Conservation (phyloP, 1,140 invertebrate species). For the Melitaea cinxia region DNA sequence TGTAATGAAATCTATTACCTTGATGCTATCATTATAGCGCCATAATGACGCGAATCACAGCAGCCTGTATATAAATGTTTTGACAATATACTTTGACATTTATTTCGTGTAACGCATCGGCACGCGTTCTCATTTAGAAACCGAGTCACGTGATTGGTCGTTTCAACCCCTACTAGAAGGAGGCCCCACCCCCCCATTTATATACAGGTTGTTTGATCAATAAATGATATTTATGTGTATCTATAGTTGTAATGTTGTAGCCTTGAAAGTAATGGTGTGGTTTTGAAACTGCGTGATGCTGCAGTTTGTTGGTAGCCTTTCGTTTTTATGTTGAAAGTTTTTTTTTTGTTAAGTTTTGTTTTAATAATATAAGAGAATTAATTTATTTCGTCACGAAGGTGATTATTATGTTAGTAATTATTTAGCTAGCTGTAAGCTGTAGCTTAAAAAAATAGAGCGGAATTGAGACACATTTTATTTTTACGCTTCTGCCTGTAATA, state of each 20-base stretch:
- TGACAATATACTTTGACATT: conserved; percentile 51
- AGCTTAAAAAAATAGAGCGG: too few species aligned
- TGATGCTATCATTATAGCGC: too few species aligned
- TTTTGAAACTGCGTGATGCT: conserved; percentile 3
- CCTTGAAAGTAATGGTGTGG: conserved; percentile 27
- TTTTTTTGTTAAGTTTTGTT: not conserved
- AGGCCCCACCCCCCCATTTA: conserved; percentile 39
- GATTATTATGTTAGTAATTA: too few species aligned
- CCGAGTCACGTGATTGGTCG: conserved; percentile 41
- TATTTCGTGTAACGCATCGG: conserved; percentile 45
- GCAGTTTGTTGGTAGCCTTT: not conserved
- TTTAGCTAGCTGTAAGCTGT: too few species aligned
- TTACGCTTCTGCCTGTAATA: too few species aligned
- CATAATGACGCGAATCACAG: too few species aligned
- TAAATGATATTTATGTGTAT: conserved; percentile 33
- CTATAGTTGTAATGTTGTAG: conserved; percentile 14
- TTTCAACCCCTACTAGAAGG: conserved; percentile 25
- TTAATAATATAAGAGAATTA: not conserved
- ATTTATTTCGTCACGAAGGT: not conserved
- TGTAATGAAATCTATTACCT: too few species aligned
- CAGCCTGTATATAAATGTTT: conserved; percentile 42
- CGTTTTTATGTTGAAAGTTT: not conserved
- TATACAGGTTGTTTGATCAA: conserved; percentile 48
- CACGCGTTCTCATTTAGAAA: conserved; percentile 52
- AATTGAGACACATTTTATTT: too few species aligned